Evolutionary conservation across 92 coral and sea anemone species (phyloP), one percentile per base, ranked within the genome.

Genomic region (Zoanthus sansibaricus): DNA sequence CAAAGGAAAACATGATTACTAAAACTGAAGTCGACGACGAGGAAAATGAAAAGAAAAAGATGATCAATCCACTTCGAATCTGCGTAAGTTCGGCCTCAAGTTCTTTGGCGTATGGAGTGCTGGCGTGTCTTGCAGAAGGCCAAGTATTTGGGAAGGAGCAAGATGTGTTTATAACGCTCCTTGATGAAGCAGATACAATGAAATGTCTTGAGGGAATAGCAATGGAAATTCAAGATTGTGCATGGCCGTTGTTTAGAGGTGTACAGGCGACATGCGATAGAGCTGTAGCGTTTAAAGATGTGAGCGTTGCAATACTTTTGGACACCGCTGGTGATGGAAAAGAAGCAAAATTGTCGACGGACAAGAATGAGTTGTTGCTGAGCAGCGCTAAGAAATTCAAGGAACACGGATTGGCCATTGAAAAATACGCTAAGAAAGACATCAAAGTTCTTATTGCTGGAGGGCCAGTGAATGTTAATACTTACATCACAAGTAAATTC

Each of bases 181-280:
- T 95, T 21, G 99, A 95, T 91, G 86, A 76, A 64, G 87, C 94
- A 15, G 98, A 95, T 30, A 83, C 79, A 51, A 87, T 90, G 73
- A 91, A 93, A 16, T 88, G 61, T 6, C 89, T 97, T 55, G 44
- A 92, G 88, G 99, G 96, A 8, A 89, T 93, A 1, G 92, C 95
- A 4, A 93, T 88, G 94, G 99, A 97, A 86, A 90, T 97, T 6
- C 92, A 90, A 70, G 99, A 97, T 82, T 93, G 97, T 62, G 95
- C 98, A 4, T 95, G 98, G 99, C 93, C 97, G 16, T 90, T 95
- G 20, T 78, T 95, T 8, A 89, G 97, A 69, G 94, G 93, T 16
- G 92, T 88, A 32, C 82, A 93, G 16, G 90, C 77, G 10, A 97
- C 99, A 3, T 68, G 93, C 42, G 97, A 95, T 48, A 88, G 90